These are phyloP conservation scores for Euspilapteryx auroguttella DNA, from an alignment of 2,888 invertebrate genomes.

Conservation along the genomic window DNA sequence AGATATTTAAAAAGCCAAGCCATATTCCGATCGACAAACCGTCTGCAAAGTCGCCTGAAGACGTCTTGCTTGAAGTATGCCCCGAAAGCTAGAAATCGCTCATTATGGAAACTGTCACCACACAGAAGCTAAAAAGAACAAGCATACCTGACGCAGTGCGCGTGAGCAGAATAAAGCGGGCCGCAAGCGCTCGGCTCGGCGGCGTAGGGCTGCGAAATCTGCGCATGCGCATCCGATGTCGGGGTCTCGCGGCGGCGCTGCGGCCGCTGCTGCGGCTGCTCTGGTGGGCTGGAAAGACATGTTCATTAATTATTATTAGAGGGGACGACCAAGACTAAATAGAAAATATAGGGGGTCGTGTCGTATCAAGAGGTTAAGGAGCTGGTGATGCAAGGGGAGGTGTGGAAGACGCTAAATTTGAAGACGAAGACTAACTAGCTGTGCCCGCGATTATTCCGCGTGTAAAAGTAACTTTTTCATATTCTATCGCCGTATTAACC, in stretches of 20 bases:
- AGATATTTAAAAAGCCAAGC: no score
- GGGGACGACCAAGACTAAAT: slow-evolving; percentile 1
- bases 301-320: no score
- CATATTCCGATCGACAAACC: no score
- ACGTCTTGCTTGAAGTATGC: neutral
- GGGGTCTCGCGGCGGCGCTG: slow-evolving; percentile 26
- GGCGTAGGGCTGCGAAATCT: slow-evolving; percentile 64
- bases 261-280: slow-evolving; percentile 28
- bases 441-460: no score
- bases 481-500: no score
- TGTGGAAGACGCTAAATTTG: no score
- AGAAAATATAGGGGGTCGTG: neutral
- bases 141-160: slow-evolving; percentile 45
- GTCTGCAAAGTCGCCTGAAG: no score
- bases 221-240: slow-evolving; percentile 29
- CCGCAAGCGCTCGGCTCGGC: slow-evolving; percentile 69
- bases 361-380: neutral
- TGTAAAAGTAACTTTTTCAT: no score
- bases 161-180: slow-evolving; percentile 63
- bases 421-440: no score
- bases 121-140: neutral
- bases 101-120: neutral
- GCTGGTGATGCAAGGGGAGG: no score
- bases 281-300: slow-evolving; percentile 28
- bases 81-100: neutral